Base-by-base conservation (phyloP, 2,888 invertebrate species). In the Teleogryllus oceanicus region DNA sequence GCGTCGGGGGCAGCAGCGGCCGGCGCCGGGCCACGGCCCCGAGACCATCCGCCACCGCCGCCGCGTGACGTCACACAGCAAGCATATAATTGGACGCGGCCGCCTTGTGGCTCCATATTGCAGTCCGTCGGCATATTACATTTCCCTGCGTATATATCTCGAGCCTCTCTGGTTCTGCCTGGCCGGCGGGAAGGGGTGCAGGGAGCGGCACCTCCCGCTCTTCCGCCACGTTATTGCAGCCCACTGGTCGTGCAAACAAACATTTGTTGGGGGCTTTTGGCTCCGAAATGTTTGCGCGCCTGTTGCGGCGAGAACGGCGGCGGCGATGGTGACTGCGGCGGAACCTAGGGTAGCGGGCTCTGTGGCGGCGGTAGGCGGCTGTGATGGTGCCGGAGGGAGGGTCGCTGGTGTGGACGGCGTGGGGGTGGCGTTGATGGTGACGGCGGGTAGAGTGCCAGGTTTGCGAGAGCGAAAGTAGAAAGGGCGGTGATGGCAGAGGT, bases 31-130 rank as follows among this genome's bases (percentile, higher is more conserved):
- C 62, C 13, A n/a, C 62, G n/a, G 62, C 62, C 13, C 16, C 62
- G n/a, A n/a, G 16, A 62, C 13, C 62, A 62, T 18, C 62, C 62
- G 62, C 62, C 62, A 62, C 16, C 62, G 62, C 62, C n/a, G 62
- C 62, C 62, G 62, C n/a, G 62, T 62, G 62, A 62, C 62, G 62
- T 62, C 62, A 62, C 62, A 62, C 62, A n/a, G 62, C 62, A n/a
- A n/a, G 62, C 62, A 62, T 62, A 62, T 62, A 62, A 62, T 62
- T 62, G 62, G 62, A 62, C 62, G 13, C 62, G 13, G 62, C 62
- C 62, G 62, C 62, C 62, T 62, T 62, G 62, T 62, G 62, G 62
- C 62, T n/a, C 62, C 62, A 62, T 62, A 62, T 62, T 62, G 62
- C 62, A n/a, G n/a, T 13, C 62, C 62, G 62, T 62, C 62, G 62